Conservation (phyloP, 2,888 invertebrate species). For the Diplolepis rosae region DNA sequence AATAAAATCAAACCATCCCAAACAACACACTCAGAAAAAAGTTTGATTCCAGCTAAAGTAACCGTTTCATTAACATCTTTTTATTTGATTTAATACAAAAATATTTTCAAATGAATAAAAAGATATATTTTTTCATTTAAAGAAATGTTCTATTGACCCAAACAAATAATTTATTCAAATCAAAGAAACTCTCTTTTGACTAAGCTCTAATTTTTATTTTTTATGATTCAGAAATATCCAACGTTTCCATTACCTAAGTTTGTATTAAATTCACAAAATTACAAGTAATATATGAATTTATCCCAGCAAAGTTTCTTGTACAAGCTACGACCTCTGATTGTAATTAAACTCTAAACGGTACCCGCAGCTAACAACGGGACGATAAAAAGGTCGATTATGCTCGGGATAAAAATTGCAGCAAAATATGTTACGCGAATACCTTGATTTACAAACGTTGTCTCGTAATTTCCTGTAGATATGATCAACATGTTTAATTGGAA, state of each 20-base stretch:
- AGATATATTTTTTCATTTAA: too few relatives aligned
- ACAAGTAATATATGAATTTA: not conserved
- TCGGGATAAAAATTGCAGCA: conserved; percentile 10
- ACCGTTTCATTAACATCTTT: too few relatives aligned
- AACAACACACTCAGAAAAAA: too few relatives aligned
- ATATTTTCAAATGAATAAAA: too few relatives aligned
- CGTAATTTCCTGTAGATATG: conserved; percentile 6
- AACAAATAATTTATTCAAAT: too few relatives aligned
- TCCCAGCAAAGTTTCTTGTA: not conserved
- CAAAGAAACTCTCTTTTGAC: too few relatives aligned
- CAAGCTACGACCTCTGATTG: not conserved
- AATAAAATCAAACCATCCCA: too few relatives aligned
- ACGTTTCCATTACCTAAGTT: not conserved
- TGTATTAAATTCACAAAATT: too few relatives aligned
- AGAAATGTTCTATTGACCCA: too few relatives aligned
- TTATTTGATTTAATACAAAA: too few relatives aligned
- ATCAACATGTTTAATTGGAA: conserved; percentile 15
- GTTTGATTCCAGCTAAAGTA: too few relatives aligned
- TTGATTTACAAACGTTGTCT: not conserved
- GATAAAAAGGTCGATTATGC: conserved; percentile 17
- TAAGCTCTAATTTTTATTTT: too few relatives aligned
- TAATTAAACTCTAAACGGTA: not conserved
- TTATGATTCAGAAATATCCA: not conserved
- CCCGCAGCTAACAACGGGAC: not conserved
- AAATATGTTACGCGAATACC: conserved; percentile 14